Base-by-base conservation (phyloP, 2,113 vertebrate species). In the Pachypanchax playfairii region DNA sequence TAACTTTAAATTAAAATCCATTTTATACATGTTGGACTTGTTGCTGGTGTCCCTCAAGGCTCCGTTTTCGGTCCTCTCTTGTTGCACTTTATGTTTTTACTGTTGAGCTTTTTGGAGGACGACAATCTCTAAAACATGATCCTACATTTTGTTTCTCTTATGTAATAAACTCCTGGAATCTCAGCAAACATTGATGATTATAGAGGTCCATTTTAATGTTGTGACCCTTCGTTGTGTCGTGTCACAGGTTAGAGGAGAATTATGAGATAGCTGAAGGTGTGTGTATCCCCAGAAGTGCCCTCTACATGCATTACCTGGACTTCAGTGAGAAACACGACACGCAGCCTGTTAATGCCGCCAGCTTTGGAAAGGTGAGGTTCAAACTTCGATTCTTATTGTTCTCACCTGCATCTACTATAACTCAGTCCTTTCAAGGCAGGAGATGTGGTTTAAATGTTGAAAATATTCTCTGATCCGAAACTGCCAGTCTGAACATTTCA, bases 261-360 rank as follows among this genome's bases (percentile, higher is more conserved):
- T 99, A 99, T 8, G 98, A 99, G 89, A 99, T 99, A 56, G 95
- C 98, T 0, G 98, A 99, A 90, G 98, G 98, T 0, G 98, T 99
- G 55, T 99, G 98, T 73, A 98, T 99, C 47, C 98, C 98, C 14
- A 93, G 98, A 55, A 99, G 96, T 5, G 97, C 97, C 64, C 95
- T 99, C 62, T 99, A 99, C 88, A 99, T 99, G 98, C 98, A 99
- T 72, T 99, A 99, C 87, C 90, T 99, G 83, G 98, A 99, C 83
- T 99, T 99, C 91, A 96, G 97, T 6, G 98, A 99, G 87, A 99
- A 98, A 89, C 97, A 97, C 0, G 98, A 98, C 83, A 96, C 96
- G 0, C 98, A 99, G 71, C 98, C 98, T 0, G 98, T 99, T 71
- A 99, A 99, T 5, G 98, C 98, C 0, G 98, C 98, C 88, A 99